A percentile compares a stretch with the other conserved stretches of the same genome.
These are phyloP conservation scores for Chalcosyrphus nemorum DNA, from an alignment of 2,888 invertebrate species.

Conservation along the genomic window DNA sequence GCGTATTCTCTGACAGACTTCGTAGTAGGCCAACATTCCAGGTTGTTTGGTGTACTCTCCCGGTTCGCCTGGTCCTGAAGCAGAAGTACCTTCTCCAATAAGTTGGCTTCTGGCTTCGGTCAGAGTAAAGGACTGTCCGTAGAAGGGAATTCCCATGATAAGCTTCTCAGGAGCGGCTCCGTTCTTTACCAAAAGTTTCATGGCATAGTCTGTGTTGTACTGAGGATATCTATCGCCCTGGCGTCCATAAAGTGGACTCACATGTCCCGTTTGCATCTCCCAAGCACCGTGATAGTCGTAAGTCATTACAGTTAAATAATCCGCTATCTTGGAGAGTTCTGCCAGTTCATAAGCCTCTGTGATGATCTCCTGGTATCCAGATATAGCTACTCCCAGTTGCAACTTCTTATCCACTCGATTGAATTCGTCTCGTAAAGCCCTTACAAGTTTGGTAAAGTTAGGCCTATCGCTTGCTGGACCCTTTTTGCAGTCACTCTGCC, in stretches of 20 bases:
- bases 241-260: conserved; percentile 88
- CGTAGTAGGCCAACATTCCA: conserved; percentile 94
- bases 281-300: conserved; percentile 96
- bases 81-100: conserved; percentile 85
- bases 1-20: conserved; percentile 89
- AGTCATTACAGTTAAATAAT: conserved; percentile 93
- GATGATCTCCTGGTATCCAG: conserved; percentile 95
- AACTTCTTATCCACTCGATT: conserved; percentile 82
- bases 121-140: conserved; percentile 92
- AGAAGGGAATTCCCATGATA: conserved; percentile 91
- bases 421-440: conserved; percentile 83
- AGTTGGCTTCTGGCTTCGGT: conserved; percentile 79
- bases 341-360: conserved; percentile 92
- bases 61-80: conserved; percentile 89
- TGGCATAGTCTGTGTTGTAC: conserved; percentile 91
- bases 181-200: conserved; percentile 88
- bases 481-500: conserved; percentile 94
- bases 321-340: conserved; percentile 86
- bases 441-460: conserved; percentile 89
- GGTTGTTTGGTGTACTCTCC: conserved; percentile 93
- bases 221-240: conserved; percentile 87
- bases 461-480: conserved; percentile 90
- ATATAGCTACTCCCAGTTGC: conserved; percentile 90
- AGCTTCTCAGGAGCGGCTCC: conserved; percentile 92
- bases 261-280: conserved; percentile 91